Conservation (phyloP, 2,113 vertebrate genomes). For the Actenoides hombroni region DNA sequence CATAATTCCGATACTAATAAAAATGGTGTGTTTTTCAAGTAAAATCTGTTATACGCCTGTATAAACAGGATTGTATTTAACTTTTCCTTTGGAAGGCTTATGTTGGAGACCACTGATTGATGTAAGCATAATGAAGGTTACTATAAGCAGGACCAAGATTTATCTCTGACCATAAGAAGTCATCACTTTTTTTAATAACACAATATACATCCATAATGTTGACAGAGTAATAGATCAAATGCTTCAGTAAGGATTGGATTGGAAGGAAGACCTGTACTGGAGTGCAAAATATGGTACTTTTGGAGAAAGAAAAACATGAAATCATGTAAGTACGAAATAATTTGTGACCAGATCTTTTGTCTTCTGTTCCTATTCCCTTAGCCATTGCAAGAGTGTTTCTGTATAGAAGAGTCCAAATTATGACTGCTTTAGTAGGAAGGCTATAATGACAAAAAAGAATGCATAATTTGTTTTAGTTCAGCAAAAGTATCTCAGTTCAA, state of each 20-base stretch:
- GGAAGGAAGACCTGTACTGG: not conserved
- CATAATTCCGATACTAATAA: not conserved
- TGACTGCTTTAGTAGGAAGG: not conserved
- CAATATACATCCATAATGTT: not conserved
- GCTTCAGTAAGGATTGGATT: not conserved
- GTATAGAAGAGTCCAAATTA: not conserved
- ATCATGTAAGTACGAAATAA: not conserved
- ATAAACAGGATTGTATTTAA: not conserved
- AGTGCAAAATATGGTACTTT: not conserved
- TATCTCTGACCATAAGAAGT: not conserved
- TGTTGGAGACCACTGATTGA: constrained; percentile 10
- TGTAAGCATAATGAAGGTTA: constrained; percentile 27
- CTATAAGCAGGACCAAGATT: constrained; percentile 30
- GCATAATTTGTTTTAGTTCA: not conserved
- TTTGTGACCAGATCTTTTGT: not conserved
- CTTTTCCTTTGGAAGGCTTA: not conserved
- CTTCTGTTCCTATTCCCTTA: not conserved
- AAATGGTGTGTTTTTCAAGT: not conserved
- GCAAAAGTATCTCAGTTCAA: not conserved
- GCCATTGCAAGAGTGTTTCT: not conserved
- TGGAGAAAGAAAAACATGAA: not conserved
- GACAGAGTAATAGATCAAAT: not conserved
- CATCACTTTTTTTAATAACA: not conserved
- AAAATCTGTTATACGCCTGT: not conserved
- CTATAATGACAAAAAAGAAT: not conserved